Evolutionary conservation across 1,140 invertebrate genomes (phyloP).

Genomic region (Drosophila nikananu): DNA sequence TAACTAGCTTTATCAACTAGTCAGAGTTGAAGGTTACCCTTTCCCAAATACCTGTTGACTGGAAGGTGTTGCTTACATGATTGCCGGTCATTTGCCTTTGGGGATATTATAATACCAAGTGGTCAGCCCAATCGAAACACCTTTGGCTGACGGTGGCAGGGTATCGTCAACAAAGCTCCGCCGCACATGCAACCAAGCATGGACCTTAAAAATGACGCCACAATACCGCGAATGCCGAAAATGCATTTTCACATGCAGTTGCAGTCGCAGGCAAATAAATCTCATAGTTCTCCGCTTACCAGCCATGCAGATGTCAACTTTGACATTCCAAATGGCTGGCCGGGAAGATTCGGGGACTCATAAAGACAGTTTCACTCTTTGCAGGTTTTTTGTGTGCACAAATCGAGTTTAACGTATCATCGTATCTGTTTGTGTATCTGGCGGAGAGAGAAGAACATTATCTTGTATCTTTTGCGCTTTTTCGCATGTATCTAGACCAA

Average conservation of each 20-base stretch:
- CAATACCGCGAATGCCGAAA: conserved; percentile 53
- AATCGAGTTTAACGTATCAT: conserved; percentile 27
- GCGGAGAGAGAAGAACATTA: conserved; percentile 41
- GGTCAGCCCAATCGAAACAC: conserved; percentile 1
- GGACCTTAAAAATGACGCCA: conserved; percentile 63
- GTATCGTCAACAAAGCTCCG: conserved; percentile 39
- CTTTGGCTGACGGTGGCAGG: not conserved
- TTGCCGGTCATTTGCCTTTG: conserved; percentile 11
- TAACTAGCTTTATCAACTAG: conserved; percentile 19
- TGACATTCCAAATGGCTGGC: conserved; percentile 57
- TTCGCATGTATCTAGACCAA: conserved; percentile 46
- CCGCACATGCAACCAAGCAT: conserved; percentile 59
- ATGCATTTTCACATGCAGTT: conserved; percentile 66
- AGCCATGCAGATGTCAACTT: conserved; percentile 59
- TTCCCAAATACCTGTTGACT: conserved; percentile 11
- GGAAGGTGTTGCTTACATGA: conserved; percentile 21
- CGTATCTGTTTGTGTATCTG: conserved; percentile 22
- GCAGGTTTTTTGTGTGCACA: not conserved
- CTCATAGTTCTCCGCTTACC: conserved; percentile 36
- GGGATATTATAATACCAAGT: conserved; percentile 5
- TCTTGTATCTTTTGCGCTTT: conserved; percentile 45
- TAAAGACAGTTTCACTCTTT: conserved; percentile 23
- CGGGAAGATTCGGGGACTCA: conserved; percentile 24
- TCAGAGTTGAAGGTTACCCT: conserved; percentile 24
- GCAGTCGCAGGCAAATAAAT: conserved; percentile 44